Base-by-base conservation (phyloP, 2,888 invertebrate genomes). In the Diarsia brunnea region DNA sequence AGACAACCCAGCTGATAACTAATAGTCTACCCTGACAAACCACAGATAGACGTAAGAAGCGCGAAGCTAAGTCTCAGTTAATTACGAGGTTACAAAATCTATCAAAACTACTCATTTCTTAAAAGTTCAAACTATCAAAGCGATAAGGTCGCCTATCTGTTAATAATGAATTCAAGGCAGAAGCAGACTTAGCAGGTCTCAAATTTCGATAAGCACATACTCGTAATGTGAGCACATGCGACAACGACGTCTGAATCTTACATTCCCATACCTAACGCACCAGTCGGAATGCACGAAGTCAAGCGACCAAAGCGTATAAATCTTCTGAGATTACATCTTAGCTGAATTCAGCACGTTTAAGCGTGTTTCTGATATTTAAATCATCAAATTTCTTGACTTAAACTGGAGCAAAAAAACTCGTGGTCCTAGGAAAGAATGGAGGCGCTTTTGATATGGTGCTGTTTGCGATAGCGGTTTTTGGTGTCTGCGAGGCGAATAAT, bases 281-380 rank as follows among this genome's bases (percentile, higher is more conserved):
- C 96, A 95, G 96, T 93, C 96, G 95, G 95, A 96, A 96, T 96
- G 95, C 95, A 95, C 91, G 88, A 91, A 94, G 93, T 94, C 91
- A 95, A 95, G 95, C 95, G 92, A 93, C 90, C 91, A 92, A 96
- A 95, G 95, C 96, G 91, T 95, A 94, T 93, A 93, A 94, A 94
- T 91, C 93, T 94, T 95, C 90, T 91, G 93, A 94, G 94, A 95
- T 95, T 95, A 95, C 89, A 94, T 89, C 93, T 94, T 94, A 94
- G 85, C 86, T 82, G 86, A 90, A 89, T 79, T 82, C 91, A 91
- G 90, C 89, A 90, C 90, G 91, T 91, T 89, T 82, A 89, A 92
- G 89, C 91, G 86, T 78, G 85, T 87, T 68, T 75, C 73, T 70
- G 76, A 49, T 71, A 81, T 69, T 80, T 24, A 76, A 84, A 87